Base-by-base conservation (phyloP, 2,888 invertebrate species). In the Synanthedon tipuliformis region DNA sequence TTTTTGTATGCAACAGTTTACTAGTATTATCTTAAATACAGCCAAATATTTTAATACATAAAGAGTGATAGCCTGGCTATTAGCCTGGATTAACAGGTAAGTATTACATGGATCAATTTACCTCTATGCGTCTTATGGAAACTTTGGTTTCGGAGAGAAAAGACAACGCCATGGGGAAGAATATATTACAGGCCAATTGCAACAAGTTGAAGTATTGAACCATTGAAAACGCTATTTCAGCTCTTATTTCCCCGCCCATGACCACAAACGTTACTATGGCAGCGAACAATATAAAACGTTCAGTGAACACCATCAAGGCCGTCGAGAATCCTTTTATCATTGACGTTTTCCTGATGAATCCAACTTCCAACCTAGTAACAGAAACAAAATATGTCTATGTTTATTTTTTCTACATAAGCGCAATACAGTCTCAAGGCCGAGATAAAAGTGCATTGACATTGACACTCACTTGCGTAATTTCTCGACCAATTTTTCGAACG, bases 261-360 rank as follows among this genome's bases (percentile, higher is more conserved):
- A 94, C 76, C 40, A 94, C 92, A 63, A 92, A 95, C 0, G 93
- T 89, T 41, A 95, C 88, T 52, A 97, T 86, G 1, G 95, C 94
- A 50, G 94, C 88, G 71, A 92, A 95, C 12, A 96, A 80, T 15
- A 96, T 94, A 57, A 95, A 90, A 55, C 97, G 91, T 66, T 95
- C 94, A 0, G 95, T 94, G 68, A 95, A 96, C 16, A 96, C 93
- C 68, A 91, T 91, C 57, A 90, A 69, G 0, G 92, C 91, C 40
- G 90, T 80, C 5, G 91, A 91, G 61, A 92, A 89, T 0, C 91
- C 92, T 66, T 90, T 88, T 55, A 92, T 89, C 79, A 91, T 91
- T 0, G 93, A 91, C 5, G 92, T 91, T 54, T 88, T 81, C 59
- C 89, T 85, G 53, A 94, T 88, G 52, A 90, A 89, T 56, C 89